Evolutionary conservation across 2,888 invertebrate genomes (phyloP).

Genomic region (Anodontia alba): DNA sequence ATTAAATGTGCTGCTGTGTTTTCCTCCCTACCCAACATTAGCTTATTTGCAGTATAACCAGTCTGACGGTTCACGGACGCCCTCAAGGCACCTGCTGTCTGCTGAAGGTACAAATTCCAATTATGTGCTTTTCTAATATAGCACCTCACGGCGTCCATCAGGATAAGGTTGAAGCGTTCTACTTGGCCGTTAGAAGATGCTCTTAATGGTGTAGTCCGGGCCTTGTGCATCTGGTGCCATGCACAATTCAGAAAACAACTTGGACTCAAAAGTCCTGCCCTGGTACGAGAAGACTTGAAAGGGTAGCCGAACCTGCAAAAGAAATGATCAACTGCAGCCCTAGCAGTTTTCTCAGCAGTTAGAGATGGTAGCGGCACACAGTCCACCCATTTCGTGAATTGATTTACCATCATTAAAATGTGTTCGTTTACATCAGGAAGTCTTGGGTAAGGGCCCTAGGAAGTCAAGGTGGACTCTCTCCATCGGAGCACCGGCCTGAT

Average conservation of each 20-base stretch:
- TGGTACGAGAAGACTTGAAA: slow-evolving; percentile 28
- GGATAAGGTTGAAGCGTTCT: slow-evolving; percentile 13
- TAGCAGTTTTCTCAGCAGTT: slow-evolving; percentile 13
- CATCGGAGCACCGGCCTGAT: slow-evolving; percentile 29
- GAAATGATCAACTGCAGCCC: slow-evolving; percentile 26
- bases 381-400: slow-evolving; percentile 24
- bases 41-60: slow-evolving; percentile 35
- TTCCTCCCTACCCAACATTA: too few species aligned
- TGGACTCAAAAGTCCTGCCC: slow-evolving; percentile 31
- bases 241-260: slow-evolving; percentile 20
- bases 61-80: slow-evolving; percentile 27
- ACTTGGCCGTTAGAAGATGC: slow-evolving; percentile 30
- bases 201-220: slow-evolving; percentile 30
- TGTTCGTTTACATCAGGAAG: slow-evolving; percentile 26
- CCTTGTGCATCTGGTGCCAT: slow-evolving; percentile 24
- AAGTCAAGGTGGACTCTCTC: slow-evolving; percentile 24
- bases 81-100: slow-evolving; percentile 32
- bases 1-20: too few species aligned
- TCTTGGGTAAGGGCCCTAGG: slow-evolving; percentile 23
- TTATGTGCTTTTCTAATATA: slow-evolving; percentile 20
- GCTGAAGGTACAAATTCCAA: slow-evolving; percentile 26
- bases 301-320: slow-evolving; percentile 27
- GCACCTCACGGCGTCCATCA: slow-evolving; percentile 28
- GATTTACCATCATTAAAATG: slow-evolving; percentile 33
- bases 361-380: slow-evolving; percentile 16